A percentile compares a stretch with the other conserved stretches of the same genome.
phyloP scores from a whole-genome alignment of 2,113 vertebrate genomes.

The Sula dactylatra region DNA sequence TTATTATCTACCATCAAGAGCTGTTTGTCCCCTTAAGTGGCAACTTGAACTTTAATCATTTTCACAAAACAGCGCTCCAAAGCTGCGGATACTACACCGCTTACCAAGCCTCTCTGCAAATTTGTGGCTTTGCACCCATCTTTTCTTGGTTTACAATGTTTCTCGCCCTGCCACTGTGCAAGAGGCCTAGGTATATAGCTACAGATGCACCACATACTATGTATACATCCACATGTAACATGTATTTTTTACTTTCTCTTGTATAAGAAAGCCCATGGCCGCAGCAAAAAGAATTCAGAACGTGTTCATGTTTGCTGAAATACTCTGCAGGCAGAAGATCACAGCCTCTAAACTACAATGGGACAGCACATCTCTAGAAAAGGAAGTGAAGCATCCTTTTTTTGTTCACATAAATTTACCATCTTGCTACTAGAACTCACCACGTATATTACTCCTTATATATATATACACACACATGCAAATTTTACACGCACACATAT shows the following conservation, averaged over 20 bases:
- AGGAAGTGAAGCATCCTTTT: background rate
- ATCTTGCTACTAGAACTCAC: background rate
- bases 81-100: background rate
- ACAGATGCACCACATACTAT: too few relatives aligned
- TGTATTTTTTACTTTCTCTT: accelerated
- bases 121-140: background rate
- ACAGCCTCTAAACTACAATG: background rate
- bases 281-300: background rate
- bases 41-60: slow-evolving; percentile 15
- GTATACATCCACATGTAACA: accelerated
- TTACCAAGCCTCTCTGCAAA: background rate
- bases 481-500: background rate
- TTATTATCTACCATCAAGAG: slow-evolving; percentile 2
- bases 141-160: background rate
- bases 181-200: background rate
- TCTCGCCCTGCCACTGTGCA: background rate
- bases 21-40: slow-evolving; percentile 10
- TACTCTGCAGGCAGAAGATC: background rate
- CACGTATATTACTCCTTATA: background rate
- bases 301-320: accelerated
- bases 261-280: background rate
- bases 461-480: background rate
- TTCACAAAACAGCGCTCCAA: background rate
- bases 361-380: background rate
- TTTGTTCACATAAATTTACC: background rate